Conservation (phyloP, 2,888 invertebrate genomes). For the Metopia argyrocephala region DNA sequence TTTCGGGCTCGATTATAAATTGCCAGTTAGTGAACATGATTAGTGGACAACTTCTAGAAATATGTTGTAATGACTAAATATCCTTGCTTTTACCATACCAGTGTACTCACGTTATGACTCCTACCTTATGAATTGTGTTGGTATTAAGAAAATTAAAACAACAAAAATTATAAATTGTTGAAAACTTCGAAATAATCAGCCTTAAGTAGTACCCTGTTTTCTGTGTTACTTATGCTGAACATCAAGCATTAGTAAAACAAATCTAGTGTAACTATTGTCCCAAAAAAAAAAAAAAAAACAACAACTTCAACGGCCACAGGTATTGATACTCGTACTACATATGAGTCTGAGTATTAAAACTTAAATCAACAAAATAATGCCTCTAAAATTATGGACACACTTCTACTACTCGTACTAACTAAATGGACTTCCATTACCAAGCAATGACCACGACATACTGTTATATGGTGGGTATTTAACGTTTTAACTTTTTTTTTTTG, state of each 20-base stretch:
- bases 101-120: no score
- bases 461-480: slow-evolving; percentile 54
- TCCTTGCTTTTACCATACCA: no score
- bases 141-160: no score
- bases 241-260: neutral
- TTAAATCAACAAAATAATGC: slow-evolving; percentile 34
- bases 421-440: neutral
- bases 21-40: no score
- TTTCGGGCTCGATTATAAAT: no score
- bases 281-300: neutral
- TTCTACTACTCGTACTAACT: slow-evolving; percentile 8
- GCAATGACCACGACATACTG: slow-evolving; percentile 11
- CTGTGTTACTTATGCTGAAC: neutral
- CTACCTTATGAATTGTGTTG: no score
- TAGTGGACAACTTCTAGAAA: no score
- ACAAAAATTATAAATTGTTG: no score
- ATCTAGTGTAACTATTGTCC: neutral
- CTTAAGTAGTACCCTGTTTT: neutral
- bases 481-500: slow-evolving; percentile 25
- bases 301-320: slow-evolving; percentile 23
- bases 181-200: no score
- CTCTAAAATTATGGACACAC: slow-evolving; percentile 6
- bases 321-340: no score
- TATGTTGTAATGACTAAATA: no score
- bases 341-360: slow-evolving; percentile 17